Conservation (phyloP, 2,888 invertebrate species). For the Periphyllus acericola region DNA sequence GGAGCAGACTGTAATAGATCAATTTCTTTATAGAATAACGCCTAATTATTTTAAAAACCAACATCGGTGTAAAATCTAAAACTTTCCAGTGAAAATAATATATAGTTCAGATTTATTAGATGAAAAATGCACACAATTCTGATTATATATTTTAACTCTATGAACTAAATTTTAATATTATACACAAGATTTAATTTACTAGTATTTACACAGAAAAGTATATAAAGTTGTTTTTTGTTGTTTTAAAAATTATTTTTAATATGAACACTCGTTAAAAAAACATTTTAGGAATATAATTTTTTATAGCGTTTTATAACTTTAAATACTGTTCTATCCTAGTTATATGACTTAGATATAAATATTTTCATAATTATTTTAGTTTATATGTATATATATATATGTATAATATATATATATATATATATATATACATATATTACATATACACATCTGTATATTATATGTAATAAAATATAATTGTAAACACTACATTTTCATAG, state of each 20-base stretch:
- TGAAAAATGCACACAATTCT: constrained; percentile 57
- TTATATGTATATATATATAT: constrained; percentile 24
- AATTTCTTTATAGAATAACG: constrained; percentile 33
- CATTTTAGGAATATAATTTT: constrained; percentile 47
- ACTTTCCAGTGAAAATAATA: constrained; percentile 52
- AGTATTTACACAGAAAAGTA: constrained; percentile 58
- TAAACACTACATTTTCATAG: constrained; percentile 50
- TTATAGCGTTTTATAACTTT: constrained; percentile 27
- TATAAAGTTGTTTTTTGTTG: constrained; percentile 55
- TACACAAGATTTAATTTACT: constrained; percentile 60
- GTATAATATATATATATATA: background rate
- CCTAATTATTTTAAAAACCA: constrained; percentile 45
- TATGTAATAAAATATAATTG: constrained; percentile 48
- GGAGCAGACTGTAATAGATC: constrained; percentile 16
- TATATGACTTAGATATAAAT: constrained; percentile 58
- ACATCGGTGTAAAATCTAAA: constrained; percentile 45
- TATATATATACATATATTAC: background rate
- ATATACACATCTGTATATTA: constrained; percentile 24
- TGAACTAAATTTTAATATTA: constrained; percentile 57
- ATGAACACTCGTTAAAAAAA: constrained; percentile 61
- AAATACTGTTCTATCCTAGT: constrained; percentile 57
- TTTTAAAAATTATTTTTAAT: constrained; percentile 58
- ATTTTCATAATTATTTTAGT: constrained; percentile 54
- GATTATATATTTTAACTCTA: constrained; percentile 56
- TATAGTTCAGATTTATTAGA: constrained; percentile 57